phyloP scores from a whole-genome alignment of 1,140 invertebrate species.

The Battus philenor region DNA sequence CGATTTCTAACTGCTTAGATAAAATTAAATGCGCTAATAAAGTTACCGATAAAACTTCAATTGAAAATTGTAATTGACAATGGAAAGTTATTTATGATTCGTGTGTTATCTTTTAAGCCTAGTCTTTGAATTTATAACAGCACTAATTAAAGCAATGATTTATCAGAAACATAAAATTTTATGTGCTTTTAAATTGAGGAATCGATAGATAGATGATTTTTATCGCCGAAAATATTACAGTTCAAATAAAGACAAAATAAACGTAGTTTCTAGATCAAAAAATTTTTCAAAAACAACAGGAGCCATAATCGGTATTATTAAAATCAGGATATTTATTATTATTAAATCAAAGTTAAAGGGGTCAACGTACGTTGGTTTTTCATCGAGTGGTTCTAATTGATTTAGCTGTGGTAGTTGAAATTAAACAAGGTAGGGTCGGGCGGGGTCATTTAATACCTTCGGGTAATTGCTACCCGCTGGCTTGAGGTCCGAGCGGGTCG shows the following conservation, averaged over 20 bases:
- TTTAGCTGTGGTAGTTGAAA: constrained; percentile 31
- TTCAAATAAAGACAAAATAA: not conserved
- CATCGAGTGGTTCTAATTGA: constrained; percentile 28
- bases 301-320: not conserved
- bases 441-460: constrained; percentile 36
- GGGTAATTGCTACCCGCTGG: constrained; percentile 31
- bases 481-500: constrained; percentile 2
- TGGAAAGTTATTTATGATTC: too few relatives aligned
- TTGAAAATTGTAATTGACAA: constrained; percentile 13
- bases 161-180: too few relatives aligned
- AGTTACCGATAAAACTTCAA: constrained; percentile 4
- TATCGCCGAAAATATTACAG: not conserved
- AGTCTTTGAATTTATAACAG: too few relatives aligned
- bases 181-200: too few relatives aligned
- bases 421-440: constrained; percentile 38
- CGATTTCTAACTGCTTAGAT: constrained; percentile 14
- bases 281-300: not conserved
- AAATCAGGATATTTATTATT: not conserved
- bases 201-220: too few relatives aligned
- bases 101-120: too few relatives aligned
- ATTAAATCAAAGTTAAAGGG: not conserved
- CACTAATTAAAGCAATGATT: too few relatives aligned
- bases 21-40: constrained; percentile 13
- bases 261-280: not conserved
- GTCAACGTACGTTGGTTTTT: constrained; percentile 16